phyloP scores from a whole-genome alignment of 53 echinoderm and acorn worm species.

The Astropecten irregularis region DNA sequence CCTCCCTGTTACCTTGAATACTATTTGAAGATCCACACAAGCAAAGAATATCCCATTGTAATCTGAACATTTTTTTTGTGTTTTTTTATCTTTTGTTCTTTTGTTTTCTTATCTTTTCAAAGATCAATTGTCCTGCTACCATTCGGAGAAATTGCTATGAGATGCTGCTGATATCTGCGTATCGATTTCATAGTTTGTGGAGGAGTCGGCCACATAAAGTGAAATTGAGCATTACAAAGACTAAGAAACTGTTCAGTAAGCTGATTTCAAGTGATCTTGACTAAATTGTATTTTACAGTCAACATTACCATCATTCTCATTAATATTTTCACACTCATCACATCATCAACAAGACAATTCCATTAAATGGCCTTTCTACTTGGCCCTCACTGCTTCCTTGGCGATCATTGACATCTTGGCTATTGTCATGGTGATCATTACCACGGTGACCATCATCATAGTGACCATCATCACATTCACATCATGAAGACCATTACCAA shows the following conservation, averaged over 20 bases:
- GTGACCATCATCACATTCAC: no score
- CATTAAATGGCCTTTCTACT: neutral
- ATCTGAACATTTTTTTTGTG: no score
- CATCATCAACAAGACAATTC: neutral
- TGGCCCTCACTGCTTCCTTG: no score
- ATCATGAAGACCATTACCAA: no score
- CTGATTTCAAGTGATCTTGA: neutral
- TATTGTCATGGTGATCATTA: no score
- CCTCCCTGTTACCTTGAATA: no score
- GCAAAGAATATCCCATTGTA: no score
- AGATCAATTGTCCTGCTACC: conserved; percentile 61
- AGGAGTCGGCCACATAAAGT: neutral
- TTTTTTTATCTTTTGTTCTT: neutral
- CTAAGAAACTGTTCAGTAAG: conserved; percentile 14
- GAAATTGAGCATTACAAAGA: neutral
- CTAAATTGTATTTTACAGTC: neutral
- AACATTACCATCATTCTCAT: neutral
- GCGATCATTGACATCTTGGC: no score
- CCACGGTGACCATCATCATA: no score
- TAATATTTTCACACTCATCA: neutral
- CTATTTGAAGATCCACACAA: no score
- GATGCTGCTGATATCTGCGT: conserved; percentile 72
- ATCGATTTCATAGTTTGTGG: conserved; percentile 61
- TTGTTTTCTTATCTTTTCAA: no score
- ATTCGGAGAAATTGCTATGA: conserved; percentile 74